Conservation (phyloP, 2,888 invertebrate species). For the Drosophila macrospina region DNA sequence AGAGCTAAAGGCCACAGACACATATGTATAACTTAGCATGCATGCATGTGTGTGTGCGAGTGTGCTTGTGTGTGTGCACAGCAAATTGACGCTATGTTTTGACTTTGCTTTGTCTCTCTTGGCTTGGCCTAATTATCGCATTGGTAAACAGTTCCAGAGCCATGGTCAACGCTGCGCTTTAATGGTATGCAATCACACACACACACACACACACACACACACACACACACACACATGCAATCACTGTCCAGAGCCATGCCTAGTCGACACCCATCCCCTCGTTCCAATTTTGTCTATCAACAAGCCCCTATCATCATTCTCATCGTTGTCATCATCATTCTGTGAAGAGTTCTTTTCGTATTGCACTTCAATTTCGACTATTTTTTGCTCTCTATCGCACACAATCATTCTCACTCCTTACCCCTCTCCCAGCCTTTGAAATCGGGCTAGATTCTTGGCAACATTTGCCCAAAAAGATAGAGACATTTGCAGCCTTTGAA, state of each 20-base stretch:
- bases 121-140: conserved; percentile 68
- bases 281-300: conserved; percentile 39
- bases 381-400: background rate
- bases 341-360: conserved; percentile 44
- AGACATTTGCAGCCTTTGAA: conserved; percentile 25
- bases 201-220: conserved; percentile 9
- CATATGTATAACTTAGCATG: conserved; percentile 18
- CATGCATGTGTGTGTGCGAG: background rate
- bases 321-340: conserved; percentile 15
- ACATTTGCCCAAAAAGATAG: conserved; percentile 30
- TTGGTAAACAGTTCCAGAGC: conserved; percentile 58
- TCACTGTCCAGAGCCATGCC: conserved; percentile 12
- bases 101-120: conserved; percentile 38
- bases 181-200: conserved; percentile 59
- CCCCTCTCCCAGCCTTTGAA: background rate
- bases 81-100: conserved; percentile 61
- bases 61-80: conserved; percentile 39
- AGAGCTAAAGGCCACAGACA: conserved; percentile 14
- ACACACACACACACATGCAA: too few relatives aligned
- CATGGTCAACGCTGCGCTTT: conserved; percentile 54
- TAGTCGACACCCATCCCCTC: background rate
- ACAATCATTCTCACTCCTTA: background rate
- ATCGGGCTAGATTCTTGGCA: conserved; percentile 10
- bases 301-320: conserved; percentile 2
- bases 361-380: conserved; percentile 48